Conservation (phyloP, 2,888 invertebrate species). For the Lamellibrachia columna region DNA sequence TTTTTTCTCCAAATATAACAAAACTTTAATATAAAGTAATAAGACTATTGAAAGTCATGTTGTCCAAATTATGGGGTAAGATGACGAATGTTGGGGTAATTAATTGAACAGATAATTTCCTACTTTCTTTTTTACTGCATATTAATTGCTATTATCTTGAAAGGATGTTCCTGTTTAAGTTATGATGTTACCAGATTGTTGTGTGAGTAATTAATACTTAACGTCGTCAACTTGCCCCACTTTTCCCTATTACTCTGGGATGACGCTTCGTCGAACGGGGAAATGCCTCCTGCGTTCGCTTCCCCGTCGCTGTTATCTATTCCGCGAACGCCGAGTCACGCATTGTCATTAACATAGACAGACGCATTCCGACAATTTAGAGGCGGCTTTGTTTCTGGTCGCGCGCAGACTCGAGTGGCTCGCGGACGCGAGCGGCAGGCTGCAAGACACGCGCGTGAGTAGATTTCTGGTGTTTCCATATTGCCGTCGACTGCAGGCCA, state of each 20-base stretch:
- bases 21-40: no score
- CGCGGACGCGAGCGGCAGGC: background rate
- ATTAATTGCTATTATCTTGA: no score
- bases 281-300: background rate
- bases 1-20: no score
- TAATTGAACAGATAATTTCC: no score
- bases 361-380: background rate
- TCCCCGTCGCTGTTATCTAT: background rate
- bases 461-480: background rate
- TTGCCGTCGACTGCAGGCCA: background rate
- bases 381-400: background rate
- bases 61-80: no score
- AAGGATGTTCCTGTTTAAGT: no score
- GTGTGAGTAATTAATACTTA: no score
- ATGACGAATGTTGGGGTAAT: no score
- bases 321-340: background rate
- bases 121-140: no score
- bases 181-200: no score
- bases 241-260: background rate
- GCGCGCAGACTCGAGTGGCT: background rate
- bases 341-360: background rate
- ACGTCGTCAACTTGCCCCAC: no score
- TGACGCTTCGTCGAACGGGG: background rate
- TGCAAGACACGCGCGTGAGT: background rate
- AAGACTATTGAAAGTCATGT: no score